Evolutionary conservation across 2,113 vertebrate genomes (phyloP).

Genomic region (Psittacara wagleri): DNA sequence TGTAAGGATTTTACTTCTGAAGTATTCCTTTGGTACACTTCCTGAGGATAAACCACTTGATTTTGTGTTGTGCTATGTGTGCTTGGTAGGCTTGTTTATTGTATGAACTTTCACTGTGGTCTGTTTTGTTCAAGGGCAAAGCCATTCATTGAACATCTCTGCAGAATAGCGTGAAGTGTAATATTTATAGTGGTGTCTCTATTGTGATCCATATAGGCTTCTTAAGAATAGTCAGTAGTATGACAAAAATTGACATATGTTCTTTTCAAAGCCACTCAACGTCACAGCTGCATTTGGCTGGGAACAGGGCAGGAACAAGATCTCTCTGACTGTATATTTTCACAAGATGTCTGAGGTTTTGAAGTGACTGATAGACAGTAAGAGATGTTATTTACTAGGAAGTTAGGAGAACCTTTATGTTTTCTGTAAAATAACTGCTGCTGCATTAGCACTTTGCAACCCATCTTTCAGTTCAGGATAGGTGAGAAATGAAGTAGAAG

Average conservation of each 20-base stretch:
- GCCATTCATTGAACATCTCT: not conserved
- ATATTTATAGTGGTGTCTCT: constrained; percentile 27
- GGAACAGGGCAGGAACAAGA: not conserved
- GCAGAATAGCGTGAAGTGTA: not conserved
- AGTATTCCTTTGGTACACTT: not conserved
- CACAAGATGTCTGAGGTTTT: not conserved
- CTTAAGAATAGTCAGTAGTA: constrained; percentile 22
- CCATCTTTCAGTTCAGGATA: not conserved
- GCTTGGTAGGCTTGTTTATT: not conserved
- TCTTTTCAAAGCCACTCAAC: constrained; percentile 34
- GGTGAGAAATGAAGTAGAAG: constrained; percentile 6
- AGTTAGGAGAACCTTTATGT: not conserved
- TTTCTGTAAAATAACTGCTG: constrained; percentile 22
- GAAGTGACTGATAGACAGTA: constrained; percentile 26
- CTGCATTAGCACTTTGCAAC: constrained; percentile 22
- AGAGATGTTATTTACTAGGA: not conserved
- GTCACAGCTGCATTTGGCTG: constrained; percentile 18
- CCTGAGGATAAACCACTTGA: not conserved
- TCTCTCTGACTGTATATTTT: not conserved
- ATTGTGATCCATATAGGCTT: constrained; percentile 16
- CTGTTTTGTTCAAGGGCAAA: constrained; percentile 56
- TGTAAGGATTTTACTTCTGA: not conserved
- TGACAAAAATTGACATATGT: constrained; percentile 47
- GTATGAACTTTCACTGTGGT: not conserved
- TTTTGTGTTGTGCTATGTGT: not conserved